Conservation (phyloP, 1,140 invertebrate genomes). For the Drosophila watanabei region DNA sequence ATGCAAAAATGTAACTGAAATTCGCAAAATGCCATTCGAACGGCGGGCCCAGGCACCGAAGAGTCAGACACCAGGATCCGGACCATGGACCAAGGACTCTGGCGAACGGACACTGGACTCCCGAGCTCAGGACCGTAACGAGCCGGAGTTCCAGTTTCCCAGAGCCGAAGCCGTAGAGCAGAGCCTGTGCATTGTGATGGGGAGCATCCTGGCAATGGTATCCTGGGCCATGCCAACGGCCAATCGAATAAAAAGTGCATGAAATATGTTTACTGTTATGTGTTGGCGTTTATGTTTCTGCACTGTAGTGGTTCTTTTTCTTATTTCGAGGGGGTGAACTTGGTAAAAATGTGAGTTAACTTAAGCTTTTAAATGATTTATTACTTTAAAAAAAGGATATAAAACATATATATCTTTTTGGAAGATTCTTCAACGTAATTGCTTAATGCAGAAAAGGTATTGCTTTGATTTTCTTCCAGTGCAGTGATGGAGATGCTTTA, state of each 20-base stretch:
- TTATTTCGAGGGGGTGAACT: background rate
- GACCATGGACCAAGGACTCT: background rate
- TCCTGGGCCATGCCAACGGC: slow-evolving; percentile 51
- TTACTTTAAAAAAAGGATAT: background rate
- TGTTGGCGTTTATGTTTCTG: slow-evolving; percentile 69
- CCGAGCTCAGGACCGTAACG: slow-evolving; percentile 18
- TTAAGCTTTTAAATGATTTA: background rate
- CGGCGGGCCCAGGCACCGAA: slow-evolving; percentile 5
- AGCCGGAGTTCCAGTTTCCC: slow-evolving; percentile 29
- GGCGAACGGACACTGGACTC: slow-evolving; percentile 4
- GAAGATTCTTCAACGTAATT: background rate
- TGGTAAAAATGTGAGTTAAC: background rate
- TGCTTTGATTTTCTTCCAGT: background rate
- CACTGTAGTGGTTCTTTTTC: background rate
- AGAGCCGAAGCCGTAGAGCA: background rate
- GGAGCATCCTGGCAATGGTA: slow-evolving; percentile 37
- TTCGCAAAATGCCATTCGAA: slow-evolving; percentile 62
- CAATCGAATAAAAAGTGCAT: slow-evolving; percentile 77
- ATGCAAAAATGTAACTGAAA: slow-evolving; percentile 78
- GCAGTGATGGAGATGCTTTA: slow-evolving; percentile 11
- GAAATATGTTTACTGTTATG: slow-evolving; percentile 78
- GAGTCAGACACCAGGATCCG: slow-evolving; percentile 14
- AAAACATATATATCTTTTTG: too few species aligned
- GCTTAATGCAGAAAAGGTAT: background rate
- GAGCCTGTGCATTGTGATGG: slow-evolving; percentile 25